Percentiles rank a stretch among this genome's conserved stretches.
phyloP scores from a whole-genome alignment of 2,888 invertebrate genomes.

The Pollenia amentaria region DNA sequence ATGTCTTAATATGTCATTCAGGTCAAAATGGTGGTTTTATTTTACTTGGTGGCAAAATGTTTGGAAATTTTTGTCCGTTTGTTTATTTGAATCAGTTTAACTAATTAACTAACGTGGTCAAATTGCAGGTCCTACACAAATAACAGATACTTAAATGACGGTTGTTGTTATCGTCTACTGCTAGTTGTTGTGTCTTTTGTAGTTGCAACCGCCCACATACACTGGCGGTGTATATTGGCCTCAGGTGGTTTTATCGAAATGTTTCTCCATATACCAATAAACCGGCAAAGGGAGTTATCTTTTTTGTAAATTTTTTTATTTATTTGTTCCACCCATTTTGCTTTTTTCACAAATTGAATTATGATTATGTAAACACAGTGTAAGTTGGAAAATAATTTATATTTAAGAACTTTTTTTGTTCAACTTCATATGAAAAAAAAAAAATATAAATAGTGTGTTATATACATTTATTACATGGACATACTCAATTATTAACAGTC shows the following conservation, averaged over 20 bases:
- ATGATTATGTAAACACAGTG: conserved; percentile 45
- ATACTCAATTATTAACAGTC: neutral
- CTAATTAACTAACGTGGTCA: conserved; percentile 64
- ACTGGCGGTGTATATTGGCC: neutral
- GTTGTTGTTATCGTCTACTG: neutral
- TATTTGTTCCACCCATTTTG: neutral
- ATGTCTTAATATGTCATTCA: neutral
- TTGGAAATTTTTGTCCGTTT: conserved; percentile 30
- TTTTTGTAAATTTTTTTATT: neutral
- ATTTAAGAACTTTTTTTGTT: conserved; percentile 8
- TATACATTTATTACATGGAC: neutral
- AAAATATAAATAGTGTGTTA: neutral
- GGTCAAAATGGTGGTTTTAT: conserved; percentile 4
- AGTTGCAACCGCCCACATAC: neutral
- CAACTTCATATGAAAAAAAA: neutral
- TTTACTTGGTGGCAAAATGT: conserved; percentile 46
- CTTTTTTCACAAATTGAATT: conserved; percentile 56
- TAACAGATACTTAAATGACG: conserved; percentile 16
- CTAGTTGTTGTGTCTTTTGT: conserved; percentile 14
- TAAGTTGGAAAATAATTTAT: neutral
- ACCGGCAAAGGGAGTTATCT: neutral
- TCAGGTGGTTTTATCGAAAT: neutral
- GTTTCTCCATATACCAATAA: neutral
- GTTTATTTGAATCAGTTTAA: conserved; percentile 54
- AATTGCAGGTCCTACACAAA: conserved; percentile 37